phyloP scores from a whole-genome alignment of 1,140 invertebrate genomes.

The Pogonomyrmex californicus region DNA sequence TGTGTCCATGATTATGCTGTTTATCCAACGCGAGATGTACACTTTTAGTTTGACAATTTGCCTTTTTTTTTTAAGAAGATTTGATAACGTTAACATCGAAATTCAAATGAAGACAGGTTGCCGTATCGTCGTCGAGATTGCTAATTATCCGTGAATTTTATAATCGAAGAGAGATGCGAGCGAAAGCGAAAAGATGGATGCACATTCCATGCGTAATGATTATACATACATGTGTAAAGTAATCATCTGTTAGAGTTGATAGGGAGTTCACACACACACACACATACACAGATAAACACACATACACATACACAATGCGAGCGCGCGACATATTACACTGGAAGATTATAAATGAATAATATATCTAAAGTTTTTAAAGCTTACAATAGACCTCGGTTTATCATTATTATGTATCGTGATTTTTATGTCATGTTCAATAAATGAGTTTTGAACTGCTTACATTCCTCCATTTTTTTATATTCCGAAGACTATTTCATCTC shows the following conservation, averaged over 20 bases:
- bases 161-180: conserved; percentile 27
- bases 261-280: conserved; percentile 59
- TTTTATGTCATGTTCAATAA: conserved; percentile 85
- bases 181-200: conserved; percentile 70
- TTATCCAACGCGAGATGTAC: neutral
- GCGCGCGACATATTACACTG: conserved; percentile 69
- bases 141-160: conserved; percentile 19
- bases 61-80: neutral
- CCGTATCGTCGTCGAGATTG: conserved; percentile 34
- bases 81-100: neutral
- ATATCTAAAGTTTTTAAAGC: conserved; percentile 75
- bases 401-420: conserved; percentile 82
- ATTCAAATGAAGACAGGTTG: neutral
- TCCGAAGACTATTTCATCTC: neutral
- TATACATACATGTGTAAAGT: conserved; percentile 70
- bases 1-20: neutral
- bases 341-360: conserved; percentile 73
- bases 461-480: conserved; percentile 8
- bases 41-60: neutral
- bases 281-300: neutral
- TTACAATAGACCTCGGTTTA: conserved; percentile 78
- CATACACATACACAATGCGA: neutral
- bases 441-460: conserved; percentile 78
- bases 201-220: conserved; percentile 80
- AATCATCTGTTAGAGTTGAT: conserved; percentile 81